A percentile compares a stretch with the other conserved stretches of the same genome.
Conservation (phyloP, 1,140 invertebrate species). For the Paralvinella palmiformis region DNA sequence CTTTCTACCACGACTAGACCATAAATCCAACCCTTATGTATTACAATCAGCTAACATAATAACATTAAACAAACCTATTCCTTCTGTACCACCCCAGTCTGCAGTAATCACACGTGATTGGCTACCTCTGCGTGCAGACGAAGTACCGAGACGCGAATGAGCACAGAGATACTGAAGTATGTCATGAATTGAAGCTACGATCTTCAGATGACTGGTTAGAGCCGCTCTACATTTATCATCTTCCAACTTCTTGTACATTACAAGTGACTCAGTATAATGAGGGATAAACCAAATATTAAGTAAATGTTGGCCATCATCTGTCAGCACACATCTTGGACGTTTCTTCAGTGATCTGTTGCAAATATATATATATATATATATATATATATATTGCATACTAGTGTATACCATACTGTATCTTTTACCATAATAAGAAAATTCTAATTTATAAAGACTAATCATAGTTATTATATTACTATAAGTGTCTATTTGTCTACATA, state of each 20-base stretch:
- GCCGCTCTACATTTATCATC: slow-evolving; percentile 30
- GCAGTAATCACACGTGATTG: slow-evolving; percentile 28
- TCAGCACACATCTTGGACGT: slow-evolving; percentile 39
- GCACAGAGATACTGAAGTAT: slow-evolving; percentile 48
- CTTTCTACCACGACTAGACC: too few species aligned
- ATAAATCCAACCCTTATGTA: too few species aligned
- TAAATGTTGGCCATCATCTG: slow-evolving; percentile 39
- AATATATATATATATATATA: too few species aligned
- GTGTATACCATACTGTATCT: too few species aligned
- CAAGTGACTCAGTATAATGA: slow-evolving; percentile 42
- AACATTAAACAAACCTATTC: slow-evolving; percentile 31
- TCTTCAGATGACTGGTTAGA: slow-evolving; percentile 31
- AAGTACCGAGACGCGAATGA: slow-evolving; percentile 36
- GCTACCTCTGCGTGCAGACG: slow-evolving; percentile 32
- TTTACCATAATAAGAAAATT: too few species aligned
- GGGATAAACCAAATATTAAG: slow-evolving; percentile 51
- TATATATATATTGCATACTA: too few species aligned
- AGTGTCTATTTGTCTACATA: too few species aligned
- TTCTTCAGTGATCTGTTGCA: slow-evolving; percentile 27
- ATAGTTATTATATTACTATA: too few species aligned
- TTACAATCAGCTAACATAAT: not conserved
- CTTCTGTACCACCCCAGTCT: slow-evolving; percentile 46
- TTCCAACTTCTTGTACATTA: slow-evolving; percentile 42
- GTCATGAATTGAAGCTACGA: slow-evolving; percentile 40
- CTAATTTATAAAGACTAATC: too few species aligned